Base-by-base conservation (phyloP, 1,140 invertebrate species). In the Druon quercuslanigerum region DNA sequence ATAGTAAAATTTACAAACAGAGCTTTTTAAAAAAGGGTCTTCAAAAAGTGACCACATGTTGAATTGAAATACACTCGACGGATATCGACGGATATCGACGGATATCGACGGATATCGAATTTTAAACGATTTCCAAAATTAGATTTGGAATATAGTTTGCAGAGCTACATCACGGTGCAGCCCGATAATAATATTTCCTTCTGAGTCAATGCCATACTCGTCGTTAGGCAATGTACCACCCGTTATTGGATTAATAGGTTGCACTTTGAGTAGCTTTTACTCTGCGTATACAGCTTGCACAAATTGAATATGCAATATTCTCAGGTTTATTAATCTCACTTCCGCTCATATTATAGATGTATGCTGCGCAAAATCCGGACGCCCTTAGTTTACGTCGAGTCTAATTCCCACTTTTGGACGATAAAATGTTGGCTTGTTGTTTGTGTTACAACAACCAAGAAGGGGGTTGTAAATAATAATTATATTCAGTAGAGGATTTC, bases 181-280 rank as follows among this genome's bases (percentile, higher is more conserved):
- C 14, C 33, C 14, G 33, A 66, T 66, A 66, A 66, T 66, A 66
- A 33, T 13, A n/a, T 66, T 66, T n/a, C 12, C 60, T 14, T 16
- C n/a, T 8, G 60, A 66, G 60, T 40, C 33, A 66, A 66, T 66
- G 33, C 60, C 33, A 66, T 20, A 66, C 25, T 33, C 25, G 25
- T 33, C 25, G 60, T 66, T 66, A 66, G 14, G 60, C 60, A 20
- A 40, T 66, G 60, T 66, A 46, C 60, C 25, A 46, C 60, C 25
- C 25, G 60, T 66, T 66, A 66, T 66, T 40, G 60, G 33, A 66
- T 40, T 66, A 66, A 66, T 66, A 66, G 60, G 60, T 66, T 66
- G 60, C 60, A 66, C 60, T 66, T 40, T 66, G 60, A 66, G 60
- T 66, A 66, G 60, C 60, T 66, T 14, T 66, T 66, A 66, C 60